Evolutionary conservation across 2,888 invertebrate genomes (phyloP).

Genomic region (Mellilla xanthometata): DNA sequence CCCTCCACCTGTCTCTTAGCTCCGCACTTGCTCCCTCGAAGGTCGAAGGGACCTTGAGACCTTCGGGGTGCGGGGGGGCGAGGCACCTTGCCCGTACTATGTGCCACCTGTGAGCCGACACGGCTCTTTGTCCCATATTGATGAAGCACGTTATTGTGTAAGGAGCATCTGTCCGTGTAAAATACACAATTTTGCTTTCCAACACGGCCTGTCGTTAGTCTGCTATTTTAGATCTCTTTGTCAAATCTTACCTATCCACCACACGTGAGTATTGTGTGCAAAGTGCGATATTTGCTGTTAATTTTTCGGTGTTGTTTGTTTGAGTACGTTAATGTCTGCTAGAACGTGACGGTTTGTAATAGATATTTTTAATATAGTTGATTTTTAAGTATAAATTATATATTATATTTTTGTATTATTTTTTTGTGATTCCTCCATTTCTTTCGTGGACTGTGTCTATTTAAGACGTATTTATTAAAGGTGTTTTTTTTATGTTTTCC

Average conservation of each 20-base stretch:
- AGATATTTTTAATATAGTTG: too few relatives aligned
- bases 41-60: constrained; percentile 30
- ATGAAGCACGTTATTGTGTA: constrained; percentile 60
- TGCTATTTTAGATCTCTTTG: constrained; percentile 33
- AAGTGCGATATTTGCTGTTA: constrained; percentile 33
- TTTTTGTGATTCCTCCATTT: too few relatives aligned
- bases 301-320: constrained; percentile 36
- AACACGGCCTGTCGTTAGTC: constrained; percentile 29
- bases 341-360: constrained; percentile 30
- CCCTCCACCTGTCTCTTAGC: constrained; percentile 74
- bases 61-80: constrained; percentile 51
- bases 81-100: constrained; percentile 44
- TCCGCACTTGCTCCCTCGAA: constrained; percentile 45
- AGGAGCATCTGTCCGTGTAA: constrained; percentile 55
- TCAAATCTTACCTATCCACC: constrained; percentile 5
- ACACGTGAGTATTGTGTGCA: constrained; percentile 10
- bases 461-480: too few relatives aligned
- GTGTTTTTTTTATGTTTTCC: too few relatives aligned
- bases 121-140: constrained; percentile 55
- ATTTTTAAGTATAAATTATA: too few relatives aligned
- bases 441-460: too few relatives aligned
- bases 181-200: constrained; percentile 35
- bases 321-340: constrained; percentile 33
- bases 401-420: too few relatives aligned
- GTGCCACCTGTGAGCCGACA: constrained; percentile 72